These are phyloP conservation scores for Mizuhopecten yessoensis DNA, from an alignment of 1,140 invertebrate genomes.

Conservation along the genomic window DNA sequence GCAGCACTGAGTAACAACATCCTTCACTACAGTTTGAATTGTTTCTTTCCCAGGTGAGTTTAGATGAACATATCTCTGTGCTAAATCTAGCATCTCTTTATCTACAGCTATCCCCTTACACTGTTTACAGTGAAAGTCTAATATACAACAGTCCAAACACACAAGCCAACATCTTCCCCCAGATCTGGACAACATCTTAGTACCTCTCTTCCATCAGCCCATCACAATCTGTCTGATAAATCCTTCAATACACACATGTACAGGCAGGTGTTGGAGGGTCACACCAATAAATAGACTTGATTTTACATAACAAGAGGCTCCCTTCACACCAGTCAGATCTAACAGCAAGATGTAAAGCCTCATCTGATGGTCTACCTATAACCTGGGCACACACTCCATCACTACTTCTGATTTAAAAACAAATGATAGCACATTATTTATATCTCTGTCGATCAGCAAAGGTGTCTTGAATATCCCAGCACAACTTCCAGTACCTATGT, in stretches of 20 bases:
- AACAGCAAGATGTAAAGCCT: background rate
- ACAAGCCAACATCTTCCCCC: background rate
- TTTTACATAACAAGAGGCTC: background rate
- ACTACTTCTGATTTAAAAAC: constrained; percentile 15
- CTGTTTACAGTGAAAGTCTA: constrained; percentile 25
- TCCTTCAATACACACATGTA: background rate
- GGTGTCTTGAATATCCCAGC: background rate
- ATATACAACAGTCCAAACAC: background rate
- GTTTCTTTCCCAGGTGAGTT: background rate
- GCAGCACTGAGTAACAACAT: background rate
- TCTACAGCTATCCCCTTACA: background rate
- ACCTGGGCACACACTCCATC: background rate
- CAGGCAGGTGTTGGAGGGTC: background rate
- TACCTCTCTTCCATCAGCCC: background rate
- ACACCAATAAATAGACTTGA: background rate
- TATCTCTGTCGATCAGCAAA: background rate
- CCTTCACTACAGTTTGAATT: background rate
- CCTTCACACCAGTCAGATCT: background rate
- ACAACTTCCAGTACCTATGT: background rate
- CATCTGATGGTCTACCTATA: background rate
- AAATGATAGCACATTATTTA: background rate
- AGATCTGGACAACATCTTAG: background rate
- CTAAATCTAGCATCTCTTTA: constrained; percentile 6
- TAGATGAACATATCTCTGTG: background rate
- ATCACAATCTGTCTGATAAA: background rate